Base-by-base conservation (phyloP, 2,797 vertebrate genomes). In the Crocidura indochinensis region DNA sequence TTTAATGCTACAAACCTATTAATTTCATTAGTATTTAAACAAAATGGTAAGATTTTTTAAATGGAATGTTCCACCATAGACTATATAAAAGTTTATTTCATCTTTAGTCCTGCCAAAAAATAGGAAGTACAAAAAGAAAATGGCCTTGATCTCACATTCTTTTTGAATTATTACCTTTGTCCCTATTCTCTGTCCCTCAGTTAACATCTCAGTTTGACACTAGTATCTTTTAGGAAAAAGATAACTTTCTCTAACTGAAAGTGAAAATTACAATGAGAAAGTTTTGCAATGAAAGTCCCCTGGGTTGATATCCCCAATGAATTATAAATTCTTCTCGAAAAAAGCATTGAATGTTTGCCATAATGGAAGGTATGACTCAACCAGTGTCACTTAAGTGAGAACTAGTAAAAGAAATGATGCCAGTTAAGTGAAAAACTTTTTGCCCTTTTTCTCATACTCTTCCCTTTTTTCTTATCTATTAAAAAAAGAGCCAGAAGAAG, bases 1-100 rank as follows among this genome's bases (percentile, higher is more conserved):
- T 26, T 60, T 53, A 31, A 60, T 60, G 68, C 31, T 71, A 8
- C 22, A 60, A 64, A 62, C 22, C 6, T 44, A 12, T 29, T 11
- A 31, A 78, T 49, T 74, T 26, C 68, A 80, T 77, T 82, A 72
- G n/a, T 10, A 51, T 76, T 67, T 80, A 5, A 79, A n/a, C 17
- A 74, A 6, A 27, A 56, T 27, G 44, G 74, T 76, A 27, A 73
- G 5, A 31, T 27, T n/a, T 64, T 56, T 84, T 44, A 46, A 79
- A 51, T 60, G 46, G 49, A 80, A 56, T 75, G 38, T 71, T 8
- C 62, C 38, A 65, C 9, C 24, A 6, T 26, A 64, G 31, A 31
- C n/a, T 38, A 60, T 29, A 26, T 29, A 20, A 4, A 26, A 72
- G 12, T 29, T 76, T 87, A 53, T 60, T 68, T 60, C 24, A 14